phyloP scores from a whole-genome alignment of 2,113 vertebrate genomes.

The Vidua macroura region DNA sequence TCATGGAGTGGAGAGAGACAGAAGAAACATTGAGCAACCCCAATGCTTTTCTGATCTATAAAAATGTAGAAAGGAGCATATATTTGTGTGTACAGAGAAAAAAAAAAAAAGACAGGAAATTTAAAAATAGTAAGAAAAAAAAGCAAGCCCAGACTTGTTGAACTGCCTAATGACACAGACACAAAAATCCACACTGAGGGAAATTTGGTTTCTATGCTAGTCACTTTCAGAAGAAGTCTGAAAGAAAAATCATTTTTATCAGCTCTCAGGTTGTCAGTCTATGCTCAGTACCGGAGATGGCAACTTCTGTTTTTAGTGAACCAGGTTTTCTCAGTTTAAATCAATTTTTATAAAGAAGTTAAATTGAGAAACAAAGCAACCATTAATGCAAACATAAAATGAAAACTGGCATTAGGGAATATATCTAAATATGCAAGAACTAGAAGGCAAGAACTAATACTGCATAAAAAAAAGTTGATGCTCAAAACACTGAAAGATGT shows the following conservation, averaged over 20 bases:
- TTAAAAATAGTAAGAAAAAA: neutral
- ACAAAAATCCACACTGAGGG: neutral
- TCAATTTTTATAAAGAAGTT: neutral
- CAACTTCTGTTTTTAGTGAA: neutral
- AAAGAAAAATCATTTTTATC: neutral
- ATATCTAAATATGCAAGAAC: neutral
- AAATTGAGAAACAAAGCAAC: neutral
- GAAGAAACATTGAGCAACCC: neutral
- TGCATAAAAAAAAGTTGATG: neutral
- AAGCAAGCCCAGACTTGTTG: neutral
- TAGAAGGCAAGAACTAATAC: neutral
- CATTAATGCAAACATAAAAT: neutral
- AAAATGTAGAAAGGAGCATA: neutral
- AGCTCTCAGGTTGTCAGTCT: neutral
- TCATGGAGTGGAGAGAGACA: neutral
- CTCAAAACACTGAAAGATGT: neutral
- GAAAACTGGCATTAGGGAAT: neutral
- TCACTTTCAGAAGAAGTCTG: neutral
- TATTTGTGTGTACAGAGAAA: neutral
- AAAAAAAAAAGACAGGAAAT: neutral
- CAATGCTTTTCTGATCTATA: neutral
- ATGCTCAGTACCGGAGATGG: neutral
- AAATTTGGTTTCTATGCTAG: neutral
- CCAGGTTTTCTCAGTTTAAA: neutral
- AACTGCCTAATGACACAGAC: neutral